Evolutionary conservation across 2,797 vertebrate genomes (phyloP).

Genomic region (Trachurus trachurus): DNA sequence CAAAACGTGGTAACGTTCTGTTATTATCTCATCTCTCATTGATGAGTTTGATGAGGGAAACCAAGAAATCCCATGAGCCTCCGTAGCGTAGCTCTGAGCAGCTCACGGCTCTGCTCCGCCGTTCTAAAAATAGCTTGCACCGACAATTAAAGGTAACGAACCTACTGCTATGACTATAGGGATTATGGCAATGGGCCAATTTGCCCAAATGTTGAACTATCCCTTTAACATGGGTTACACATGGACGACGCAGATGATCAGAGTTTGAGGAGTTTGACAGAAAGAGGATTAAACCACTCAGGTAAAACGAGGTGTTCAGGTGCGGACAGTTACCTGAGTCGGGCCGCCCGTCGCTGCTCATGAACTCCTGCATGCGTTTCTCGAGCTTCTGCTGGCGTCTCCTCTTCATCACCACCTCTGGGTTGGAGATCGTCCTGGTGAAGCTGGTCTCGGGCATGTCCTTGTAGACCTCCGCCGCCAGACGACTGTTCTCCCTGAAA

Average conservation of each 20-base stretch:
- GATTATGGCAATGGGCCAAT: too few relatives aligned
- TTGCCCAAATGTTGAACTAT: too few relatives aligned
- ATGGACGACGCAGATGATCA: background rate
- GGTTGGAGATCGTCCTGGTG: conserved; percentile 98
- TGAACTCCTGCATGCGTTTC: conserved; percentile 98
- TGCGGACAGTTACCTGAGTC: conserved; percentile 90
- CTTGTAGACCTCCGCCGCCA: conserved; percentile 98
- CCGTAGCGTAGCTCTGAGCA: too few relatives aligned
- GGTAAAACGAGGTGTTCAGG: background rate
- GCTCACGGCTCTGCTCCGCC: too few relatives aligned
- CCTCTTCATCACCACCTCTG: conserved; percentile 98
- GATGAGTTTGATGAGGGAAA: too few relatives aligned
- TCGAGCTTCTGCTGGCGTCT: conserved; percentile 96
- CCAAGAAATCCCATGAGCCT: too few relatives aligned
- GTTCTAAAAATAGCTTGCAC: too few relatives aligned
- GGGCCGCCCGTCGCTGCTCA: conserved; percentile 95
- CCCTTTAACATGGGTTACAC: too few relatives aligned
- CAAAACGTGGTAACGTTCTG: too few relatives aligned
- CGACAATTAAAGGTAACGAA: too few relatives aligned
- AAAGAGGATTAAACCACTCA: background rate
- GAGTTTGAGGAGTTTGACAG: background rate
- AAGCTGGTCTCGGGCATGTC: conserved; percentile 99
- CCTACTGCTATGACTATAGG: too few relatives aligned
- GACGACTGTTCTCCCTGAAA: conserved; percentile 91
- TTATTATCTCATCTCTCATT: too few relatives aligned